Evolutionary conservation across 2,888 invertebrate genomes (phyloP).

Genomic region (Heliconius ismenius): DNA sequence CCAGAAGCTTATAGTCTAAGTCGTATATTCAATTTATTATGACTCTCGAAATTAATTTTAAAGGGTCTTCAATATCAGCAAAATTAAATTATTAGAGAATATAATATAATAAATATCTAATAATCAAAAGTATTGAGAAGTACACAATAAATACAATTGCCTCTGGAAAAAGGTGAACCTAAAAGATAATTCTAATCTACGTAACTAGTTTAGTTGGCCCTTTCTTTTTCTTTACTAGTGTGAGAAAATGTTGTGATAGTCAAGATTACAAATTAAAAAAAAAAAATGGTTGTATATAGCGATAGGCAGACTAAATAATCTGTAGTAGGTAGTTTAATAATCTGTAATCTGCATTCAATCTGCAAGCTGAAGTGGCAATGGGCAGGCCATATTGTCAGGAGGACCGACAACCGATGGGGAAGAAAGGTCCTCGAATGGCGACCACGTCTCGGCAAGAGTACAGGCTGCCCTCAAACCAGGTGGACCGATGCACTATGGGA

Average conservation of each 20-base stretch:
- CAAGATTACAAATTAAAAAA: background rate
- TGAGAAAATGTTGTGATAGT: background rate
- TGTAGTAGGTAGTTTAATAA: background rate
- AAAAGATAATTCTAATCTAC: too few relatives aligned
- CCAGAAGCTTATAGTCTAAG: background rate
- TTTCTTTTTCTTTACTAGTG: background rate
- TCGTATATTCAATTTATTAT: background rate
- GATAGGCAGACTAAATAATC: background rate
- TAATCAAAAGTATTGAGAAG: background rate
- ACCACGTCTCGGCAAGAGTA: too few relatives aligned
- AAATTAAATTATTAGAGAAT: background rate
- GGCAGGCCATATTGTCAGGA: too few relatives aligned
- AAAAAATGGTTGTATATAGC: background rate
- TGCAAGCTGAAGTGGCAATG: too few relatives aligned
- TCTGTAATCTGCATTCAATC: too few relatives aligned
- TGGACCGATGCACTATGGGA: too few relatives aligned
- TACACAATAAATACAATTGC: background rate
- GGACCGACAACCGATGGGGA: too few relatives aligned
- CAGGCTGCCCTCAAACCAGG: too few relatives aligned
- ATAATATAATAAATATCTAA: too few relatives aligned
- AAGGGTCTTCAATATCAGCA: background rate
- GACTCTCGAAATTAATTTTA: background rate
- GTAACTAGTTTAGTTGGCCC: background rate
- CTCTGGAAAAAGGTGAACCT: too few relatives aligned
- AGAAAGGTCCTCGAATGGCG: too few relatives aligned